These are phyloP conservation scores for Shinisaurus crocodilurus DNA, from an alignment of 2,113 vertebrate genomes.

Conservation along the genomic window DNA sequence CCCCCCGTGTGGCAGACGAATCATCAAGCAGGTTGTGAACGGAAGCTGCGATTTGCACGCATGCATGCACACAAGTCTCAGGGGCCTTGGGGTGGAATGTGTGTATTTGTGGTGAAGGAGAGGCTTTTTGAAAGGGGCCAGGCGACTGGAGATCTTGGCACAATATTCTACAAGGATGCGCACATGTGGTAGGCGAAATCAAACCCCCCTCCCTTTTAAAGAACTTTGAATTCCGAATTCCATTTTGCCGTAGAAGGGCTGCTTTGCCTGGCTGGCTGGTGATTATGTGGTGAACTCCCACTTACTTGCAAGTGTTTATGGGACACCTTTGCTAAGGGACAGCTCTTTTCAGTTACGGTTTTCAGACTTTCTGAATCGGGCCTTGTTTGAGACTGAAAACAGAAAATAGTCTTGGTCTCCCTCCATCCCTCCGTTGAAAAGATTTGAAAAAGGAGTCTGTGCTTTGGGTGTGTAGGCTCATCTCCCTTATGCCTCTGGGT, in stretches of 20 bases:
- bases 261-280: too few species aligned
- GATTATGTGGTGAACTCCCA: neutral
- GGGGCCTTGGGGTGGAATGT: neutral
- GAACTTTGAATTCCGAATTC: neutral
- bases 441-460: neutral
- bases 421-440: neutral
- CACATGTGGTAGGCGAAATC: neutral
- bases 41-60: neutral
- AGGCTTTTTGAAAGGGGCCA: neutral
- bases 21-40: neutral
- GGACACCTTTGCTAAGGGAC: neutral
- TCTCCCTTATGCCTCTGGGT: neutral
- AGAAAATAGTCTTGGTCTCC: too few species aligned
- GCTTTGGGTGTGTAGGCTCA: neutral
- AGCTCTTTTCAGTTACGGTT: neutral
- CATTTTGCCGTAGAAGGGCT: neutral
- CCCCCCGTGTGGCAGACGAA: constrained; percentile 62
- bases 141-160: neutral
- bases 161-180: neutral
- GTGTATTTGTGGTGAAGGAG: neutral
- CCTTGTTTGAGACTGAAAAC: neutral
- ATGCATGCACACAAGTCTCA: neutral
- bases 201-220: neutral
- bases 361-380: neutral
- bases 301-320: neutral